Conservation (phyloP, 1,140 invertebrate species). For the Armadillidium nasatum region DNA sequence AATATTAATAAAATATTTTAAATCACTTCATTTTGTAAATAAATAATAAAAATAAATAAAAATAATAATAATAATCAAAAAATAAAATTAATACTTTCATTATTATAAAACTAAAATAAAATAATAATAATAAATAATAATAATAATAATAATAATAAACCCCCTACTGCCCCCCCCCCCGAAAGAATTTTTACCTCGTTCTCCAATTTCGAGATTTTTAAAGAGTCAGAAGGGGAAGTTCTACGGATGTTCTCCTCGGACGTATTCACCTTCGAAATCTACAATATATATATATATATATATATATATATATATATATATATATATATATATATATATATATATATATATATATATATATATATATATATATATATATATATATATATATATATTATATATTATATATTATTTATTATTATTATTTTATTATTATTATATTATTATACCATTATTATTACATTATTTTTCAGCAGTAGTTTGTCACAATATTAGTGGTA, state of each 20-base stretch:
- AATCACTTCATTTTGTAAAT: too few relatives aligned
- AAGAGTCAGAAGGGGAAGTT: background rate
- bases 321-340: slow-evolving; percentile 5
- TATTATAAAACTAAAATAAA: too few relatives aligned
- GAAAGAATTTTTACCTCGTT: too few relatives aligned
- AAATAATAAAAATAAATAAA: too few relatives aligned
- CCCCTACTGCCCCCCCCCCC: too few relatives aligned
- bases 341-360: slow-evolving; percentile 7
- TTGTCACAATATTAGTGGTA: too few relatives aligned
- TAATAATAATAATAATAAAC: background rate
- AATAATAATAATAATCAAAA: background rate
- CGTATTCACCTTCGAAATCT: background rate
- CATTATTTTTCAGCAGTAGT: too few relatives aligned
- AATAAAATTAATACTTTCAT: background rate
- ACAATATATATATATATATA: background rate
- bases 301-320: slow-evolving; percentile 4
- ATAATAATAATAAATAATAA: background rate
- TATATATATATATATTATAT: background rate
- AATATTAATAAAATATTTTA: too few relatives aligned
- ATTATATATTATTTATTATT: background rate
- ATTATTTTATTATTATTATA: slow-evolving; percentile 1
- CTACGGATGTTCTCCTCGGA: background rate
- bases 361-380: slow-evolving; percentile 15
- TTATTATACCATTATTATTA: background rate
- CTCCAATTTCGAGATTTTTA: background rate